A percentile compares a stretch with the other conserved stretches of the same genome.
phyloP scores from a whole-genome alignment of 2,797 vertebrate genomes.

The Hybognathus amarus region DNA sequence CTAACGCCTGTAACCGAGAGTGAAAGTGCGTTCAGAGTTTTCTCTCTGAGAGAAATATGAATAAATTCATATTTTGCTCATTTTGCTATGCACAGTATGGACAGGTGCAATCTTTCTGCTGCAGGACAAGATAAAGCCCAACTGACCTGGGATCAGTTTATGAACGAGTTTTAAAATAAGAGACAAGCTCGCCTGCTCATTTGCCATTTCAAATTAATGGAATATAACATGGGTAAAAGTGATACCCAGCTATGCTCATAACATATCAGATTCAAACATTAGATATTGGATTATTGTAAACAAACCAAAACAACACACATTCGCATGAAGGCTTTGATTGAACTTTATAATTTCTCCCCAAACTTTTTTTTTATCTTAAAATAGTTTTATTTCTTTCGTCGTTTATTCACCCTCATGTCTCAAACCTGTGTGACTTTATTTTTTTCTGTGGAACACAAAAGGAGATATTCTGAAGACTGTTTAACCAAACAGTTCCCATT shows the following conservation, averaged over 20 bases:
- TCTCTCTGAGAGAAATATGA: slow-evolving; percentile 60
- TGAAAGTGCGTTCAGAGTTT: slow-evolving; percentile 47
- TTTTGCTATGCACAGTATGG: slow-evolving; percentile 31
- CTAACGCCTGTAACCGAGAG: slow-evolving; percentile 32
- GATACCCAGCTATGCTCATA: not conserved
- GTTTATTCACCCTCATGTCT: not conserved
- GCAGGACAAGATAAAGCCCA: slow-evolving; percentile 59
- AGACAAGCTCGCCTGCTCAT: slow-evolving; percentile 57
- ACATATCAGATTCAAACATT: not conserved
- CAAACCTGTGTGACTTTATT: not conserved
- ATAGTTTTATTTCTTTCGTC: no score
- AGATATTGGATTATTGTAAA: not conserved
- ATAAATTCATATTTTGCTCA: slow-evolving; percentile 50
- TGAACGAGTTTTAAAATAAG: slow-evolving; percentile 59
- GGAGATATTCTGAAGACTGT: not conserved
- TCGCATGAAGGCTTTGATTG: not conserved
- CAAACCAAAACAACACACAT: not conserved
- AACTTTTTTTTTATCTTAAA: not conserved
- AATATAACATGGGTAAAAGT: slow-evolving; percentile 32
- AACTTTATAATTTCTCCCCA: not conserved
- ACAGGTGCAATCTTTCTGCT: slow-evolving; percentile 61
- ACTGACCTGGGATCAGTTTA: slow-evolving; percentile 56
- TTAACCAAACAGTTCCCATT: not conserved
- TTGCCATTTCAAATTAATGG: slow-evolving; percentile 68
- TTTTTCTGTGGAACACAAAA: not conserved